Evolutionary conservation across 2,888 invertebrate genomes (phyloP).

Genomic region (Adelognathus sp.): DNA sequence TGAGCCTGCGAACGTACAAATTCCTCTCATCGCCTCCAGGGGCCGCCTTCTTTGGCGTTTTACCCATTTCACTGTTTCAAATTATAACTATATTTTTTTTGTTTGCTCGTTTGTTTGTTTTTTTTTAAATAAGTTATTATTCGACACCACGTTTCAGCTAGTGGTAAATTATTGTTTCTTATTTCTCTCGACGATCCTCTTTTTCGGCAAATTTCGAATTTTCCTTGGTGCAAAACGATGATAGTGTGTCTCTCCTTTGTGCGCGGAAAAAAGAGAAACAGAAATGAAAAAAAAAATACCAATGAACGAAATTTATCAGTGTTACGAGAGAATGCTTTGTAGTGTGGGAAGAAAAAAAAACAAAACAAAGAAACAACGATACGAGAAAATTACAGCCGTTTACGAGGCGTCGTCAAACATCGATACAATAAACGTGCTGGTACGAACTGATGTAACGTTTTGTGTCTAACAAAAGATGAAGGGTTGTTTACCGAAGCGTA

Average conservation of each 20-base stretch:
- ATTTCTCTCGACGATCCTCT: too few species aligned
- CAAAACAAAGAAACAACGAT: not conserved
- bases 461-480: constrained; percentile 19
- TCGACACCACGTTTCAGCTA: not conserved
- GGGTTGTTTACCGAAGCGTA: constrained; percentile 53
- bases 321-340: not conserved
- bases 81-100: not conserved
- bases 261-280: not conserved
- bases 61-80: constrained; percentile 69
- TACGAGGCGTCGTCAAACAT: constrained; percentile 1
- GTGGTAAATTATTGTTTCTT: too few species aligned
- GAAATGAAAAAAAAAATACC: not conserved
- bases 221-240: too few species aligned
- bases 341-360: not conserved
- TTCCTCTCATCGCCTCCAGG: constrained; percentile 79
- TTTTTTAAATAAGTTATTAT: constrained; percentile 1
- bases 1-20: constrained; percentile 74
- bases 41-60: constrained; percentile 77
- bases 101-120: not conserved
- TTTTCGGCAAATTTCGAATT: too few species aligned
- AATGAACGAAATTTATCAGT: not conserved
- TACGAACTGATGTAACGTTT: constrained; percentile 1
- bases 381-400: not conserved
- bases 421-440: not conserved
- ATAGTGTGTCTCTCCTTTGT: too few species aligned